Base-by-base conservation (phyloP, 2,113 vertebrate species). In the Electrona antarctica region DNA sequence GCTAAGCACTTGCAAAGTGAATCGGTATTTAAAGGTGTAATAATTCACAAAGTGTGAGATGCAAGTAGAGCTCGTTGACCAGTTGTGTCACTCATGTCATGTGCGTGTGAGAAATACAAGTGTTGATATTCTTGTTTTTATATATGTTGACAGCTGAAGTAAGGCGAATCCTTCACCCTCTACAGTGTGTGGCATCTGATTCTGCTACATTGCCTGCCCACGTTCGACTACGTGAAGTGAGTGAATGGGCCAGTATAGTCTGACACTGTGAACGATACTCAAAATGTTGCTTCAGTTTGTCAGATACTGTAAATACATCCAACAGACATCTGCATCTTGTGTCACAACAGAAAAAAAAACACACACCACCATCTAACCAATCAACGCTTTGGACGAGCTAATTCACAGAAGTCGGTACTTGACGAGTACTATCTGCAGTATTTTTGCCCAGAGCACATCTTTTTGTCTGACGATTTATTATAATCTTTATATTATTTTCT, bases 151-250 rank as follows among this genome's bases (percentile, higher is more conserved):
- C 75, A 86, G 81, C 74, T 60, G 86, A 87, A 41, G 74, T 80
- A 73, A 83, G 71, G 77, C 29, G 80, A 77, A 85, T 65, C 9
- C 3, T 50, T 9, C 69, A 79, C 84, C 79, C 78, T 67, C 69
- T 75, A 78, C 80, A 74, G 71, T 82, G 79, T 84, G 74, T 85
- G 74, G 90, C 76, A 91, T 85, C 85, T 74, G 75, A 85, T 73
- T 92, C 85, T 92, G 92, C 93, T 94, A 93, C 93, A 93, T 93
- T 87, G 76, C 90, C 87, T 91, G 85, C 89, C 79, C 87, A 51
- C 69, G 73, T n/a, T 70, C 70, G 58, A 49, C 66, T 72, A 61
- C 77, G 21, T 21, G 1, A 61, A 75, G 73, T 79, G 77, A 78
- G 67, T 88, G 68, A 82, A 81, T 77, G 76, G 76, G 79, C 76